Base-by-base conservation (phyloP, 2,888 invertebrate species). In the Hypena proboscidalis region DNA sequence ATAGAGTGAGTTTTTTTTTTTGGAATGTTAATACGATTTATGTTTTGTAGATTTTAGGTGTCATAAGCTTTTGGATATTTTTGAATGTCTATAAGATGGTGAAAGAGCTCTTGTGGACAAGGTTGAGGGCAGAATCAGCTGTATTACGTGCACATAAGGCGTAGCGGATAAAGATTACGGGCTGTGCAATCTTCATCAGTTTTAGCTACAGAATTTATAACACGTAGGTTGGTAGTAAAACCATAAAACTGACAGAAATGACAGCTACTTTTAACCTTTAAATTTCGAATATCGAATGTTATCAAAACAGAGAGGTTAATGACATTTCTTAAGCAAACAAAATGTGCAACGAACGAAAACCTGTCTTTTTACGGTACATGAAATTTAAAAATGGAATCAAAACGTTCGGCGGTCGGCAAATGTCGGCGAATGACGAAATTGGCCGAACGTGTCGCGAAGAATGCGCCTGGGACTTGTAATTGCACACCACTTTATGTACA, bases 391-490 rank as follows among this genome's bases (percentile, higher is more conserved):
- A 58, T 63, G 63, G 65, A 63, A 66, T 62, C 59, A 62, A 53
- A 58, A 45, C 43, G 43, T 52, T 58, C 42, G 44, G 48, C 33
- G 14, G 49, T 62, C 43, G 46, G 45, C 30, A 4, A 36, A 25
- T 33, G 47, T 45, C 58, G 57, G 60, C 25, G 21, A 9, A 45
- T 30, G 38, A 29, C 61, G 61, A 61, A 71, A 73, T 72, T 66
- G 56, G 70, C 62, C 70, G 75, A n/a, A 80, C 75, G 86, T 86
- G 86, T 85, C 78, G 86, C 68, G 47, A 42, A 76, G 85, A 81
- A 89, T 88, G 85, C 81, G 75, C 59, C 71, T 58, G 73, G 69
- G 74, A 68, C 71, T 66, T 61, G 71, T 81, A 80, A 86, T 85
- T 84, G 74, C 77, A 50, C 65, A 57, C 45, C 52, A 39, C 41